Evolutionary conservation across 1,140 invertebrate genomes (phyloP).

Genomic region (Potamilus streckersoni): DNA sequence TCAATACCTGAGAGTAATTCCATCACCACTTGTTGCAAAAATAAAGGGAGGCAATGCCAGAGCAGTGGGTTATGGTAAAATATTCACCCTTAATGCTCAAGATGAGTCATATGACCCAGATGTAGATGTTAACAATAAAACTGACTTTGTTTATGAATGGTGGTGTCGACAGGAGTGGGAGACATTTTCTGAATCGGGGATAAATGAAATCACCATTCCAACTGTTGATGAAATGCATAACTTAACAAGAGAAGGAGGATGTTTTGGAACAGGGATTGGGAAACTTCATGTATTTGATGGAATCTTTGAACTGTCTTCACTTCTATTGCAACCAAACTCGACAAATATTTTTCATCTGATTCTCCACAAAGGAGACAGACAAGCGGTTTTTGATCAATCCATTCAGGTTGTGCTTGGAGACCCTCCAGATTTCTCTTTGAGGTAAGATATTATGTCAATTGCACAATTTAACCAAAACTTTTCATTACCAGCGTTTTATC

Average conservation of each 20-base stretch:
- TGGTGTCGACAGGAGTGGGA: constrained; percentile 29
- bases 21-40: constrained; percentile 27
- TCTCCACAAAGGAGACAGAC: constrained; percentile 10
- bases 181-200: constrained; percentile 16
- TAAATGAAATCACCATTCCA: constrained; percentile 1
- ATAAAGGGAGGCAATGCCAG: constrained; percentile 34
- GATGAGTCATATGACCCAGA: constrained; percentile 38
- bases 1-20: constrained; percentile 26
- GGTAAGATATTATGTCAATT: constrained; percentile 18
- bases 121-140: constrained; percentile 13
- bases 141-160: constrained; percentile 30
- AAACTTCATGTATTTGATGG: constrained; percentile 5
- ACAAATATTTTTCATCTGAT: constrained; percentile 31
- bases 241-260: constrained; percentile 10
- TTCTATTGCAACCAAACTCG: constrained; percentile 18
- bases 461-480: no score
- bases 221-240: background rate
- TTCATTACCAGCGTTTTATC: no score
- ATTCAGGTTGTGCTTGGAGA: constrained; percentile 33
- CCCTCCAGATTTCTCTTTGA: constrained; percentile 28
- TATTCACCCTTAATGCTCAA: constrained; percentile 27
- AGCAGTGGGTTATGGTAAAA: constrained; percentile 34
- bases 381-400: constrained; percentile 24
- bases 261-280: constrained; percentile 36
- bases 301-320: constrained; percentile 17